Conservation (phyloP, 2,888 invertebrate genomes). For the Entomobrya multifasciata region DNA sequence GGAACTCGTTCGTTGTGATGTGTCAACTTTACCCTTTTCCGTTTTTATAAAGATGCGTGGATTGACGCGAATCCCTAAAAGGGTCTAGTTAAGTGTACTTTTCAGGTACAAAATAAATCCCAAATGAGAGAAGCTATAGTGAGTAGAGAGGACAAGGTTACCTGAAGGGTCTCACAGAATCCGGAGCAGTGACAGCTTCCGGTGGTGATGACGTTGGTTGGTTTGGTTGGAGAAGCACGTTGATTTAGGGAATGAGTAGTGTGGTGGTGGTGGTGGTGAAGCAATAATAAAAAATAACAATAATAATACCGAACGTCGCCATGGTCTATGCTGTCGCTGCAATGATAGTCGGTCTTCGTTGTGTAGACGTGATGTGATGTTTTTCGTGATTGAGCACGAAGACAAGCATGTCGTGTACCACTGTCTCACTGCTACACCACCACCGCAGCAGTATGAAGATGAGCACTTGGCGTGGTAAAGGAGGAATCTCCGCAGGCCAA, state of each 20-base stretch:
- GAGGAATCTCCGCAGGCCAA: constrained; percentile 29
- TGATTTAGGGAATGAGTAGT: neutral
- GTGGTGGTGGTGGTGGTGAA: neutral
- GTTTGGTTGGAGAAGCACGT: neutral
- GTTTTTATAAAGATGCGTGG: neutral
- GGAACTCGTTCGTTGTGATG: too few relatives aligned
- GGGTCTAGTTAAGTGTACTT: neutral
- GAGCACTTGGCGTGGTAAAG: neutral
- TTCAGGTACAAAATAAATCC: constrained; percentile 11
- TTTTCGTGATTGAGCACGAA: constrained; percentile 30
- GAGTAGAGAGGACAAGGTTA: neutral
- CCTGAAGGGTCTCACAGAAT: neutral
- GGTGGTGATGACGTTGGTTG: constrained; percentile 19
- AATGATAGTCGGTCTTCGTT: neutral
- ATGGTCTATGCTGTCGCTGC: too few relatives aligned
- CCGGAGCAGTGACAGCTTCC: constrained; percentile 28
- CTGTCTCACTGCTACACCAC: neutral
- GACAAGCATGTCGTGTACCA: constrained; percentile 7
- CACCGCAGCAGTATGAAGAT: neutral
- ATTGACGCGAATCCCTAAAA: neutral
- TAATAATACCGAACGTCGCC: constrained; percentile 1
- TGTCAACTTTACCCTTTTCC: constrained; percentile 2
- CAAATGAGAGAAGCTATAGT: neutral
- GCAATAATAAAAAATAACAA: constrained; percentile 11
- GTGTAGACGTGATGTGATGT: constrained; percentile 26